Conservation (phyloP, 2,888 invertebrate species). For the Stenotaenia linearis region DNA sequence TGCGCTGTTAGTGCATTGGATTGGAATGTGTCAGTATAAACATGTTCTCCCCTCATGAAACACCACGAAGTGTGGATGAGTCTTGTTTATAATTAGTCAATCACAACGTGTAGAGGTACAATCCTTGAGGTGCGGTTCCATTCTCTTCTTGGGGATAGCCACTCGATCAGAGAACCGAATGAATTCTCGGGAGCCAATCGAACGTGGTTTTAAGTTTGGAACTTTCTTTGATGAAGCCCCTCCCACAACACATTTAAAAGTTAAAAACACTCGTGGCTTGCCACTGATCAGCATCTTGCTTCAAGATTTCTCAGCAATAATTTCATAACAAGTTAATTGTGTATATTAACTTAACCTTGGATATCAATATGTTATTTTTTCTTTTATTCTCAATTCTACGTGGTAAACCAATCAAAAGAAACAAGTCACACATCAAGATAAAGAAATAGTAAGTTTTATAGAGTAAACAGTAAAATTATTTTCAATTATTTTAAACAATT, state of each 20-base stretch:
- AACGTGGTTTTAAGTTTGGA: background rate
- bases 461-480: no score
- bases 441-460: background rate
- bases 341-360: background rate
- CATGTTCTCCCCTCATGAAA: background rate
- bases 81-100: slow-evolving; percentile 9
- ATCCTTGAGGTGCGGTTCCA: background rate
- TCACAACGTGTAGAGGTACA: background rate
- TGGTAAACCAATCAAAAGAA: background rate
- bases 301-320: background rate
- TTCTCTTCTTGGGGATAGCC: background rate
- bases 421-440: background rate
- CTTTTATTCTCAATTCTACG: background rate
- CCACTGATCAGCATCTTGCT: background rate
- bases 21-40: slow-evolving; percentile 1
- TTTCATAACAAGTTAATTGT: background rate
- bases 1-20: background rate
- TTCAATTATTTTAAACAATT: background rate
- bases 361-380: background rate
- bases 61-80: background rate
- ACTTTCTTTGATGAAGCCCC: background rate
- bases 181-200: background rate
- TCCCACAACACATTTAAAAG: background rate
- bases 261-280: background rate
- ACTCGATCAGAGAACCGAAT: background rate